Evolutionary conservation across 1,140 invertebrate species (phyloP), one percentile per base, ranked within the genome.

Genomic region (Diabrotica undecimpunctata): DNA sequence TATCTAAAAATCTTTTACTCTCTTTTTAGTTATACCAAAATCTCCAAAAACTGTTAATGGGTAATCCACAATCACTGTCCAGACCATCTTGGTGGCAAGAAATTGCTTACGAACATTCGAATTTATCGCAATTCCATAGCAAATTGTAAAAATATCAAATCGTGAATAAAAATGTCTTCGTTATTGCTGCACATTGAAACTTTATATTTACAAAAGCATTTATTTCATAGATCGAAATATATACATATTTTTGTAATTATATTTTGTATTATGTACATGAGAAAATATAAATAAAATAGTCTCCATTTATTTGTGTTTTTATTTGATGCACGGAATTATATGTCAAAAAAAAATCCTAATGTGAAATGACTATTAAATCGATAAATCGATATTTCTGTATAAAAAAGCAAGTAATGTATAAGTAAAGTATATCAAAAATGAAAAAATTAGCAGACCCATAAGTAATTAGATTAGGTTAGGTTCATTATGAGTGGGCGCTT

Each of bases 21-120:
- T 66, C 67, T 64, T 82, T 81, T 59, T 79, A 92, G 85, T 81
- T 96, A 61, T 96, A 96, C 77, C 86, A 94, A 79, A 88, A 94
- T 80, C 81, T 95, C 39, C 87, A 93, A 79, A 83, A 86, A 59
- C 85, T 87, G 68, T 87, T 94, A 79, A 86, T 88, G 69, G 86
- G 87, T 65, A 84, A 86, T 67, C 83, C 87, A 5, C 85, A 87
- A 5, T 87, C 86, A 4, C 86, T 93, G 76, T 86, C 90, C 73
- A 82, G 92, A 46, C 86, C 92, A 7, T 65, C 80, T 7, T 95
- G 91, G 90, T 95, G 92, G 92, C 82, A 83, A 37, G 87, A 93
- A 68, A 87, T 93, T 37, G 80, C 85, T 35, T 54, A 72, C 60
- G 69, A 75, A 55, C 68, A 68, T 57, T 74, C 74, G 5, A 70